Percentiles rank a stretch among this genome's conserved stretches.
Evolutionary conservation across 2,888 invertebrate genomes (phyloP).

Genomic region (Habrosyne pyritoides): DNA sequence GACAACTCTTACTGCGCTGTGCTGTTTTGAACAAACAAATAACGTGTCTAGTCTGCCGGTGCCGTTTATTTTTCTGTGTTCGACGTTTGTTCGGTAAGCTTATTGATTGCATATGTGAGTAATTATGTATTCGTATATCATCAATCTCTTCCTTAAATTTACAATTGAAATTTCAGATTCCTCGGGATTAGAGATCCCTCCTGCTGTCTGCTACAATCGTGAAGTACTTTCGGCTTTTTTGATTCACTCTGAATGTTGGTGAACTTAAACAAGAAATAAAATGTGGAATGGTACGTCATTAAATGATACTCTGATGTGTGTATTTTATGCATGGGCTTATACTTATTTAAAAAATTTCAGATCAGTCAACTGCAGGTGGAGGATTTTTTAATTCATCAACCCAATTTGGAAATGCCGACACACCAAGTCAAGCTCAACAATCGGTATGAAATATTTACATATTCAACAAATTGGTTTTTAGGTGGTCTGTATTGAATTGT

Average conservation of each 20-base stretch:
- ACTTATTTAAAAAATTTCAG: slow-evolving; percentile 41
- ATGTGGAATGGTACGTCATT: slow-evolving; percentile 60
- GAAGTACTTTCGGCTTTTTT: too few relatives aligned
- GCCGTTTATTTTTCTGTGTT: too few relatives aligned
- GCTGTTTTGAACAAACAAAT: too few relatives aligned
- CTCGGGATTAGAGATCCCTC: too few relatives aligned
- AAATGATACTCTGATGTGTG: not conserved
- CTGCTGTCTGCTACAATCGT: too few relatives aligned
- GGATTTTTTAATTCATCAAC: slow-evolving; percentile 76
- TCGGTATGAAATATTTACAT: slow-evolving; percentile 45
- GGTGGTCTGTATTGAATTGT: not conserved
- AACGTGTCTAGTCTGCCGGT: too few relatives aligned
- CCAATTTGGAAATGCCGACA: slow-evolving; percentile 75
- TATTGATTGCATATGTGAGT: too few relatives aligned
- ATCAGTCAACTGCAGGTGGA: slow-evolving; percentile 75
- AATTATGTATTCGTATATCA: too few relatives aligned
- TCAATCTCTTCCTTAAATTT: too few relatives aligned
- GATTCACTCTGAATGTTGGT: not conserved
- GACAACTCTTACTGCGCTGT: too few relatives aligned
- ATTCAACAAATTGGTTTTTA: not conserved
- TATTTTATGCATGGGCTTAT: not conserved
- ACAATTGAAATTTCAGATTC: too few relatives aligned
- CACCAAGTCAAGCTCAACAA: slow-evolving; percentile 74
- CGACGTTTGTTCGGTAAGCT: too few relatives aligned
- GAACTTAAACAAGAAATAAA: slow-evolving; percentile 11